Percentiles rank a stretch among this genome's conserved stretches.
These are phyloP conservation scores for Cyclopterus lumpus DNA, from an alignment of 2,797 vertebrate genomes.

Conservation along the genomic window DNA sequence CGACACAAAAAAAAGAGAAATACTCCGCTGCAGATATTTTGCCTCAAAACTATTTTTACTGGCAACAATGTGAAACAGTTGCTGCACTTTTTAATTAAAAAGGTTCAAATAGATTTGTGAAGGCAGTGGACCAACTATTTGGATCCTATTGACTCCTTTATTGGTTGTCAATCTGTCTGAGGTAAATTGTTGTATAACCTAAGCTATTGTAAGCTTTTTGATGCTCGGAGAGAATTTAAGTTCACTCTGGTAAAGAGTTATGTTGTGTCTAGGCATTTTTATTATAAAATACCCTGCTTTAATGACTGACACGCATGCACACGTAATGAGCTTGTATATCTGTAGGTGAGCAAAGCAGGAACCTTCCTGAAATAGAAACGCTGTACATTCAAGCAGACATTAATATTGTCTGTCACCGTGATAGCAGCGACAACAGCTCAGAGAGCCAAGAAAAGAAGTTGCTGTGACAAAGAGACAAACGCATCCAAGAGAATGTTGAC, in stretches of 20 bases:
- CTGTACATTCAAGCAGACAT: conserved; percentile 24
- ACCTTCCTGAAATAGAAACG: conserved; percentile 11
- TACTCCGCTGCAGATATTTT: not conserved
- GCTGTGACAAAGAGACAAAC: conserved; percentile 39
- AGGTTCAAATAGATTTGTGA: not conserved
- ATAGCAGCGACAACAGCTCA: conserved; percentile 28
- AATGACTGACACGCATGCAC: not conserved
- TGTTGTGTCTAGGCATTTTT: not conserved
- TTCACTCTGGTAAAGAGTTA: not conserved
- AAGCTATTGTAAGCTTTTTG: not conserved
- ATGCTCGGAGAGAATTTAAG: not conserved
- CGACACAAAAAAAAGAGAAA: not conserved
- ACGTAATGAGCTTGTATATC: not conserved
- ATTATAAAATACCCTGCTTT: not conserved
- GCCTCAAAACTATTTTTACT: not conserved
- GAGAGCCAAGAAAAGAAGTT: conserved; percentile 14
- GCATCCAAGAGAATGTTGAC: conserved; percentile 24
- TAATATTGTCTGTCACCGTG: conserved; percentile 28
- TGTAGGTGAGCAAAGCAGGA: conserved; percentile 5
- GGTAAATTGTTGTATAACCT: not conserved
- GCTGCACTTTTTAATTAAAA: not conserved
- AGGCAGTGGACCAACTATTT: not conserved
- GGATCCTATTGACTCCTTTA: not conserved
- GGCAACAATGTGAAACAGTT: not conserved
- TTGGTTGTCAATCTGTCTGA: not conserved